Base-by-base conservation (phyloP, 1,140 invertebrate genomes). In the Drosophila fuyamai region DNA sequence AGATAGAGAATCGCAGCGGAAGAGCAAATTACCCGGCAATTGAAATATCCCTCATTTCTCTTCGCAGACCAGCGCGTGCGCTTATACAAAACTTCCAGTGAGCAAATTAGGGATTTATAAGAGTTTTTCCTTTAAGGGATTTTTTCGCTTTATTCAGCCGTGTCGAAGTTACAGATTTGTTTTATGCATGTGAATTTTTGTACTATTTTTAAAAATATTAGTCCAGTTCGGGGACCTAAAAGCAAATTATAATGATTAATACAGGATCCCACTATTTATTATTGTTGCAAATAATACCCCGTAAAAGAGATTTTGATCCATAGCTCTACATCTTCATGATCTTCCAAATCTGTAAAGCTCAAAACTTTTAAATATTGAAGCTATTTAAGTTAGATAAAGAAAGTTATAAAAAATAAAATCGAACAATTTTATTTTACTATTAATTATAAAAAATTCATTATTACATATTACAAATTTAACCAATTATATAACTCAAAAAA, bases 81-180 rank as follows among this genome's bases (percentile, higher is more conserved):
- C 77, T 7, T 5, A 16, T 2, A 0, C 0, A 0, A 0, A 8
- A 38, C 32, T 88, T 88, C 84, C 84, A 88, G 80, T 67, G 35
- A 14, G 14, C 14, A 0, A 38, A 0, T 10, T 2, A 5, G 46
- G 75, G 59, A 48, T 81, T 57, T 84, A 88, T 88, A 88, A 88
- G 84, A 89, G 80, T 58, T 44, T 12, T 50, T 18, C 50, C 4
- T 18, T 27, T 2, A 1, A 59, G 68, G 85, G 50, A 70, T 10
- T 46, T 89, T 81, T 75, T 36, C 85, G 6, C 84, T 89, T 89
- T 79, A 89, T 85, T 90, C 85, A 90, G 85, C 79, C 14, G 5
- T 6, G n/a, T 3, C 27, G 4, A n/a, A 1, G 32, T 10, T 29
- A 12, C n/a, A 54, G 35, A 18, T 44, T 54, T 67, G 46, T 6